These are phyloP conservation scores for Diarsia brunnea DNA, from an alignment of 2,888 invertebrate genomes.

Conservation along the genomic window DNA sequence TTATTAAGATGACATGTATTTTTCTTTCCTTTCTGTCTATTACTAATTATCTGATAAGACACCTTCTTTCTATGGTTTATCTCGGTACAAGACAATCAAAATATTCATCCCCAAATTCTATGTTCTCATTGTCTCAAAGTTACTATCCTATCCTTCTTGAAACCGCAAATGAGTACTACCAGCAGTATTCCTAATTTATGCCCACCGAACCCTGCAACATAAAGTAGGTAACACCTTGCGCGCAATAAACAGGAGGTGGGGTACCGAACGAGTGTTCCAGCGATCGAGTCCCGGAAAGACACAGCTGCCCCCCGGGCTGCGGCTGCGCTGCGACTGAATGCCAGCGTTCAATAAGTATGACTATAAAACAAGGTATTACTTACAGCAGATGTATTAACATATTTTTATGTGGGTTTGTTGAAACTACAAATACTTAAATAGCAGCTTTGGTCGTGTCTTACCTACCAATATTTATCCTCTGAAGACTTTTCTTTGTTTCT, in stretches of 20 bases:
- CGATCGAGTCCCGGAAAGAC: slow-evolving; percentile 47
- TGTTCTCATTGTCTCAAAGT: too few relatives aligned
- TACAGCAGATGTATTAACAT: slow-evolving; percentile 1
- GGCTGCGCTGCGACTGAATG: slow-evolving; percentile 38
- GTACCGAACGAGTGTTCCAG: slow-evolving; percentile 33
- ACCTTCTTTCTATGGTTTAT: too few relatives aligned
- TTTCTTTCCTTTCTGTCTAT: too few relatives aligned
- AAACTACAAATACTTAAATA: background rate
- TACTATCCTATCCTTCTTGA: too few relatives aligned
- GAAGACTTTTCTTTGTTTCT: background rate
- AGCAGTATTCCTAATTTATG: slow-evolving; percentile 7
- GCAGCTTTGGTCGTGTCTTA: background rate
- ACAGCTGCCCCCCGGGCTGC: slow-evolving; percentile 51
- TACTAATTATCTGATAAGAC: too few relatives aligned
- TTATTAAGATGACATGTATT: too few relatives aligned
- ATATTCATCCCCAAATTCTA: too few relatives aligned
- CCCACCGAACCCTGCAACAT: slow-evolving; percentile 11
- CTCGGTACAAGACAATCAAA: too few relatives aligned
- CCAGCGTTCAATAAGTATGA: slow-evolving; percentile 17
- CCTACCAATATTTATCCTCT: background rate
- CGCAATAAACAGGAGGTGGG: slow-evolving; percentile 26
- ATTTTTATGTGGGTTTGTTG: background rate
- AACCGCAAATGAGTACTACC: background rate
- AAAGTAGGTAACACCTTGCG: slow-evolving; percentile 63
- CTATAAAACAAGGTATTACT: slow-evolving; percentile 27